These are phyloP conservation scores for Melanocharis versteri DNA, from an alignment of 2,113 vertebrate genomes.

Conservation along the genomic window DNA sequence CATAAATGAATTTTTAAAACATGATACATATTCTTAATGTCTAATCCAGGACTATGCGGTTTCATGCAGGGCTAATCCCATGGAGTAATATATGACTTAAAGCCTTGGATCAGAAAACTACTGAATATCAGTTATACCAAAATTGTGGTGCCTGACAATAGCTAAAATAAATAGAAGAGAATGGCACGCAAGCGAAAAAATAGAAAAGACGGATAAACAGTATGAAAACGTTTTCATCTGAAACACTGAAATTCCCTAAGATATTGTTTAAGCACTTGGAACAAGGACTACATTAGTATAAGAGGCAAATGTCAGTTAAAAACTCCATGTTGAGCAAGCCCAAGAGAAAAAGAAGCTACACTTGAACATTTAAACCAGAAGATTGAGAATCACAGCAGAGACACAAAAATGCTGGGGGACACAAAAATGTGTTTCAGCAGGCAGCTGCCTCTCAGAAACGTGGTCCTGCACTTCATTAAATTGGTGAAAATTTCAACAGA, in stretches of 20 bases:
- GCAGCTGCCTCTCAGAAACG: neutral
- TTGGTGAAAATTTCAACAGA: neutral
- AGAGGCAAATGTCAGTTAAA: neutral
- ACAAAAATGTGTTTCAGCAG: neutral
- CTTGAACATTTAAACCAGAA: neutral
- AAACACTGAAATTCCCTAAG: neutral
- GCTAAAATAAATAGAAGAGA: slow-evolving; percentile 28
- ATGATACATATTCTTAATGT: slow-evolving; percentile 56
- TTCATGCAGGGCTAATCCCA: slow-evolving; percentile 37
- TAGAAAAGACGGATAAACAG: neutral
- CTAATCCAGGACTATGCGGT: slow-evolving; percentile 39
- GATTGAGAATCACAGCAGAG: neutral
- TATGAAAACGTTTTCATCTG: neutral
- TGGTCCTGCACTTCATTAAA: neutral
- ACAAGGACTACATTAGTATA: neutral
- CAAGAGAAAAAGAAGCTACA: neutral
- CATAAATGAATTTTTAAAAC: slow-evolving; percentile 63
- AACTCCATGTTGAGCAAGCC: neutral
- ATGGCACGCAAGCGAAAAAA: neutral
- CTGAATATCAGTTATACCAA: slow-evolving; percentile 31
- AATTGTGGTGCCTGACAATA: slow-evolving; percentile 15
- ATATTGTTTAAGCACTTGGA: neutral
- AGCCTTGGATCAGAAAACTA: slow-evolving; percentile 41
- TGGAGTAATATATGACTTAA: slow-evolving; percentile 46
- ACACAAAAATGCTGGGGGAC: neutral